Percentiles rank a stretch among this genome's conserved stretches.
phyloP scores from a whole-genome alignment of 2,888 invertebrate species.

The Drosophila fulvimacula region DNA sequence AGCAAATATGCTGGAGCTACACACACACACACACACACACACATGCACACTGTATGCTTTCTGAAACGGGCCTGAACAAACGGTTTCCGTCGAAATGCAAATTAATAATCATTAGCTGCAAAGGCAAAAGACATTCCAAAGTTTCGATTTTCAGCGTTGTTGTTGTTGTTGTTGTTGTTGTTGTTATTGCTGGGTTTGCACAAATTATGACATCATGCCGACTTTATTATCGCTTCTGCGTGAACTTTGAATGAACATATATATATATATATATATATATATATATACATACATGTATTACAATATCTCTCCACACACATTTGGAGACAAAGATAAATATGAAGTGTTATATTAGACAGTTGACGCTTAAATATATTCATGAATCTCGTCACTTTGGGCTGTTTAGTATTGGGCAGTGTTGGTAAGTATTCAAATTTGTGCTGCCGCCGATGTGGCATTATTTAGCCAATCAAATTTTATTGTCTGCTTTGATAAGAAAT shows the following conservation, averaged over 20 bases:
- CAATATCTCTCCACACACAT: not conserved
- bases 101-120: slow-evolving; percentile 55
- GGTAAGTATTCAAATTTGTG: not conserved
- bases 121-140: slow-evolving; percentile 47
- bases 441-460: not conserved
- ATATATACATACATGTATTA: not conserved
- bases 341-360: slow-evolving; percentile 3
- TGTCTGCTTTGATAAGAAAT: not conserved
- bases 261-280: slow-evolving; percentile 10
- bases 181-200: slow-evolving; percentile 46
- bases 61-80: slow-evolving; percentile 35
- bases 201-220: slow-evolving; percentile 69
- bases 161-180: slow-evolving; percentile 25
- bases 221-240: slow-evolving; percentile 70
- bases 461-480: not conserved
- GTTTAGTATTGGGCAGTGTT: not conserved
- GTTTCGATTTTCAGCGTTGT: slow-evolving; percentile 31
- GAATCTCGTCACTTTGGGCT: slow-evolving; percentile 12
- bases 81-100: slow-evolving; percentile 57
- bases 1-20: slow-evolving; percentile 16
- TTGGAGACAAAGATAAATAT: slow-evolving; percentile 3
- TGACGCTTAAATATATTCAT: too few relatives aligned
- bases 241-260: slow-evolving; percentile 58
- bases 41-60: slow-evolving; percentile 1
- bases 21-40: too few relatives aligned